These are phyloP conservation scores for Nematolebias whitei DNA, from an alignment of 2,113 vertebrate species.

Conservation along the genomic window DNA sequence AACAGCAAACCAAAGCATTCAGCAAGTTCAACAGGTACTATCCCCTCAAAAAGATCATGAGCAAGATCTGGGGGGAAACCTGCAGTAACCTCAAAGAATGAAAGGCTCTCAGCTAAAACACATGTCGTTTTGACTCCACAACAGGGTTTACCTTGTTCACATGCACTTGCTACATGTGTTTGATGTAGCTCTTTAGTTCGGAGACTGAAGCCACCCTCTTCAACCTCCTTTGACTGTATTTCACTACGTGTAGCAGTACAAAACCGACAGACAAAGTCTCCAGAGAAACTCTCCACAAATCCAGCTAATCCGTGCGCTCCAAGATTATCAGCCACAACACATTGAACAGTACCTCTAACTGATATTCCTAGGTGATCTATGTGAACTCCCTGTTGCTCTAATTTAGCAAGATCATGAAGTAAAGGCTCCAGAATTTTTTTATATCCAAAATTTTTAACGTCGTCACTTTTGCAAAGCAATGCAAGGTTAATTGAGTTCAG, in stretches of 20 bases:
- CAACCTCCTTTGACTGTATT: slow-evolving; percentile 14
- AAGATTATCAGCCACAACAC: slow-evolving; percentile 28
- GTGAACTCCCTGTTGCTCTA: too few relatives aligned
- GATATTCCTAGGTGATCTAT: neutral
- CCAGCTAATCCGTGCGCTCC: slow-evolving; percentile 33
- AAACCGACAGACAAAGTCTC: slow-evolving; percentile 30
- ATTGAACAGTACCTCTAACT: neutral
- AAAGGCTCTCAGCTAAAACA: neutral
- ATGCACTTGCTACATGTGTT: slow-evolving; percentile 9
- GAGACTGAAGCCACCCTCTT: slow-evolving; percentile 7
- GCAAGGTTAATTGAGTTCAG: slow-evolving; percentile 1
- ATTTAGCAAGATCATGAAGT: neutral
- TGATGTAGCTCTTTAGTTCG: slow-evolving; percentile 28
- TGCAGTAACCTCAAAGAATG: neutral
- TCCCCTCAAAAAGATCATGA: neutral
- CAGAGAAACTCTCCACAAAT: slow-evolving; percentile 25
- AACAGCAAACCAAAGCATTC: neutral
- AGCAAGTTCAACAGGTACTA: slow-evolving; percentile 4
- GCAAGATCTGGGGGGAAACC: neutral
- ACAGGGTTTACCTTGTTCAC: neutral
- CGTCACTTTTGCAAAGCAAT: slow-evolving; percentile 4
- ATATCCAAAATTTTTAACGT: neutral
- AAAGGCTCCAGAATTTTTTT: neutral
- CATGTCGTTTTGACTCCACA: neutral
- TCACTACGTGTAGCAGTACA: slow-evolving; percentile 25